Evolutionary conservation across 2,113 vertebrate genomes (phyloP).

Genomic region (Alethe diademata): DNA sequence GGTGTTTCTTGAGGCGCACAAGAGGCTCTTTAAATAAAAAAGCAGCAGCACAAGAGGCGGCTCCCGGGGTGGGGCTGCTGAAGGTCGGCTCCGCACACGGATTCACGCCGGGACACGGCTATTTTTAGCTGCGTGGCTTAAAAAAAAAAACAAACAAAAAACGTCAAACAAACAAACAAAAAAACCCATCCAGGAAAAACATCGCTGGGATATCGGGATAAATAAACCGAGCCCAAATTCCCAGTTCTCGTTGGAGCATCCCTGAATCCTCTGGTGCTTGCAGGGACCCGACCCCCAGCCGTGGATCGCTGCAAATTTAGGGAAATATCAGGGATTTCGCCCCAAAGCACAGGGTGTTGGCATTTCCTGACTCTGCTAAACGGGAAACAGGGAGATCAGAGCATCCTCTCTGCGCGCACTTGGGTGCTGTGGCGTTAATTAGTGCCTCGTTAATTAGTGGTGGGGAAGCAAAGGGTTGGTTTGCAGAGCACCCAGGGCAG

Average conservation of each 20-base stretch:
- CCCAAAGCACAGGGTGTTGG: background rate
- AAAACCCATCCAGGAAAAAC: background rate
- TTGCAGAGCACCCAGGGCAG: background rate
- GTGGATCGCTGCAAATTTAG: rapidly evolving
- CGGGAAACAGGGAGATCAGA: background rate
- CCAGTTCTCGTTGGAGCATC: background rate
- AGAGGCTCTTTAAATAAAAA: background rate
- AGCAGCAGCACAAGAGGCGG: background rate
- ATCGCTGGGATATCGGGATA: rapidly evolving
- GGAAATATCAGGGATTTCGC: background rate
- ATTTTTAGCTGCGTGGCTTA: background rate
- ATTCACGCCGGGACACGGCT: background rate
- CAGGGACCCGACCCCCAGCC: rapidly evolving
- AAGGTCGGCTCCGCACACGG: background rate
- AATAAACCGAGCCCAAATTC: background rate
- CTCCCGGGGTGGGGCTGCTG: background rate
- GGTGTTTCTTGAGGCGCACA: background rate
- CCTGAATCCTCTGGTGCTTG: rapidly evolving
- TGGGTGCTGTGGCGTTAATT: background rate
- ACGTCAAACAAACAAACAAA: background rate
- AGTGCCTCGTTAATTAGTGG: background rate
- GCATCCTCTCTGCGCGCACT: background rate
- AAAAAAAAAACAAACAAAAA: background rate
- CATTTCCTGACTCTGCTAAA: background rate
- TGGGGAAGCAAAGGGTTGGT: background rate